These are phyloP conservation scores for Maconellicoccus hirsutus DNA, from an alignment of 1,140 invertebrate species.

Conservation along the genomic window DNA sequence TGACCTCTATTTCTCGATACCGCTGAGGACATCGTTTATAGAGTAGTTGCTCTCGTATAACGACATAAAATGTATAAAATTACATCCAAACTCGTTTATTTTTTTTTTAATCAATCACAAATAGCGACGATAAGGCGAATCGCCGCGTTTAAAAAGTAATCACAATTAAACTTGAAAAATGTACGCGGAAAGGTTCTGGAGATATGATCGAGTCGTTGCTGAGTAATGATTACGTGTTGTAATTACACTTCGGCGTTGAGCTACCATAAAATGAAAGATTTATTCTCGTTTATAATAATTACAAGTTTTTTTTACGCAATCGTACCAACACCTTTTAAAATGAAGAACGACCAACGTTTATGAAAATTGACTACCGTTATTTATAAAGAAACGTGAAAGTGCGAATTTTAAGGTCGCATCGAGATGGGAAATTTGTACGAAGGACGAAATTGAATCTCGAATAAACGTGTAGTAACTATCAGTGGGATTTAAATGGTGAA, in stretches of 20 bases:
- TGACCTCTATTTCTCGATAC: no score
- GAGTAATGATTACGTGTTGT: neutral
- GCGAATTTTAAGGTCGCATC: neutral
- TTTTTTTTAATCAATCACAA: no score
- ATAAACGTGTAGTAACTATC: neutral
- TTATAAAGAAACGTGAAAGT: neutral
- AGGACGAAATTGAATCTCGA: neutral
- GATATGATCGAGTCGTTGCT: neutral
- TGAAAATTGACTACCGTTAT: neutral
- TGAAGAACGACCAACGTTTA: neutral
- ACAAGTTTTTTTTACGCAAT: neutral
- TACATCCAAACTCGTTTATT: no score
- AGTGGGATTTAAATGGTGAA: neutral
- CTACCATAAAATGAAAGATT: no score
- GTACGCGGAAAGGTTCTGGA: neutral
- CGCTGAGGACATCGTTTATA: no score
- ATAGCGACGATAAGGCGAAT: no score
- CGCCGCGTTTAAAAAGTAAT: no score
- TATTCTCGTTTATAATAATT: neutral
- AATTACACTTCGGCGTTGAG: neutral
- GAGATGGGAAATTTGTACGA: neutral
- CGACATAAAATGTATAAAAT: no score
- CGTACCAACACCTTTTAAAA: neutral
- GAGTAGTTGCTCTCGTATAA: no score
- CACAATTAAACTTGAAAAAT: no score